phyloP scores from a whole-genome alignment of 2,888 invertebrate genomes.

The Troglohyphantes excavatus region DNA sequence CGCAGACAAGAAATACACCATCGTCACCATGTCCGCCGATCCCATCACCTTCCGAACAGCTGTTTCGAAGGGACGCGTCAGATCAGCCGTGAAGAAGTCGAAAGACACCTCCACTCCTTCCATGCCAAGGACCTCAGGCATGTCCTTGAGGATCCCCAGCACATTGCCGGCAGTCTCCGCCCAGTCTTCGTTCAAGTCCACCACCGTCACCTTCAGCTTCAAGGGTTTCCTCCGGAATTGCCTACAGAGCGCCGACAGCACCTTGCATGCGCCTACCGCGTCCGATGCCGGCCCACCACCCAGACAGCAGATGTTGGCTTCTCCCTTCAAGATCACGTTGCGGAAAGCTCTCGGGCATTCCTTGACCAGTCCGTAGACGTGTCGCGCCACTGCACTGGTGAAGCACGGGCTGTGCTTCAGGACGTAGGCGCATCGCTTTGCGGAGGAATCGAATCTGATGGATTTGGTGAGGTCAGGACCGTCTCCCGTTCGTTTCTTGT shows the following conservation, averaged over 20 bases:
- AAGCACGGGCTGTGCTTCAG: slow-evolving; percentile 67
- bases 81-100: slow-evolving; percentile 26
- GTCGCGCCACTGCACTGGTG: slow-evolving; percentile 45
- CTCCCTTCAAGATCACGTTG: background rate
- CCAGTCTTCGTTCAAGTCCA: slow-evolving; percentile 50
- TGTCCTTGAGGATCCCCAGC: background rate
- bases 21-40: slow-evolving; percentile 45
- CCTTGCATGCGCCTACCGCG: slow-evolving; percentile 37
- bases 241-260: background rate
- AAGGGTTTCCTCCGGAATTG: background rate
- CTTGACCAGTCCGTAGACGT: slow-evolving; percentile 4
- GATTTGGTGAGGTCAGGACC: background rate
- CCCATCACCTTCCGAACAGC: slow-evolving; percentile 2
- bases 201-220: slow-evolving; percentile 33
- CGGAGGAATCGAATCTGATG: slow-evolving; percentile 39
- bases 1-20: slow-evolving; percentile 64
- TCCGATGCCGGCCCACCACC: slow-evolving; percentile 59
- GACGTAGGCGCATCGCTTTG: slow-evolving; percentile 50
- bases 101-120: slow-evolving; percentile 14
- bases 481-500: slow-evolving; percentile 11
- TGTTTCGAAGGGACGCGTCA: slow-evolving; percentile 1
- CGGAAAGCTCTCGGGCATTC: background rate
- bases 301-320: slow-evolving; percentile 45
- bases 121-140: background rate
- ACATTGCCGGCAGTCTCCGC: slow-evolving; percentile 3